Evolutionary conservation across 2,113 vertebrate species (phyloP), one percentile per base, ranked within the genome.

Genomic region (Elgaria multicarinata): DNA sequence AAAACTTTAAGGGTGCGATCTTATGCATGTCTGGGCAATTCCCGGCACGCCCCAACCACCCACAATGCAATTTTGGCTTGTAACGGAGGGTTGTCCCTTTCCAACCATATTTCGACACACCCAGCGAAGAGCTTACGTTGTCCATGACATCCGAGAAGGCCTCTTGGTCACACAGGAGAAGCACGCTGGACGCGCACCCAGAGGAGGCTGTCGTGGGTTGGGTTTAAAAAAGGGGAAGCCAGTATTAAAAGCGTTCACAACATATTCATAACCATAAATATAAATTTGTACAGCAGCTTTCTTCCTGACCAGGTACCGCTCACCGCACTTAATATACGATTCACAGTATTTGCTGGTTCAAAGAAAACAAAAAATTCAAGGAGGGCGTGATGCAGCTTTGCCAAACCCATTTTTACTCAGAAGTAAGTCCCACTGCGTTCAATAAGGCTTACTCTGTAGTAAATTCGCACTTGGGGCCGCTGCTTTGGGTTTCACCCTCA

Each of bases 161-260:
- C 86, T 95, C 96, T 0, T 96, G 94, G 90, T 97, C 96, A 4
- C 97, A 98, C 42, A 98, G 91, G 66, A 97, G 96, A 67, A 97
- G 87, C 4, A 97, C 95, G 4, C 97, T 97, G 76, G 97, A 97
- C 18, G 97, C 95, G 4, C 97, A 98, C 53, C 97, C 97, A 0
- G 97, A 97, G 90, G 92, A 92, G 31, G 97, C 97, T 98, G 91
- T 0, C 0, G 89, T 14, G 66, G 2, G 24, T n/a, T n/a, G 1
- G 76, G 31, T 20, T 64, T 3, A n/a, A 31, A n/a, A 82, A 33
- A 74, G 44, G 31, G 36, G 8, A 6, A 10, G 14, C 8, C 22
- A 78, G 44, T 1, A 22, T 87, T 78, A 66, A 78, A 50, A 46
- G 33, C 2, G 2, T 46, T 24, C 46, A 7, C 18, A 46, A 20